These are phyloP conservation scores for Siderastrea siderea DNA, from an alignment of 92 coral and sea anemone species.

Conservation along the genomic window DNA sequence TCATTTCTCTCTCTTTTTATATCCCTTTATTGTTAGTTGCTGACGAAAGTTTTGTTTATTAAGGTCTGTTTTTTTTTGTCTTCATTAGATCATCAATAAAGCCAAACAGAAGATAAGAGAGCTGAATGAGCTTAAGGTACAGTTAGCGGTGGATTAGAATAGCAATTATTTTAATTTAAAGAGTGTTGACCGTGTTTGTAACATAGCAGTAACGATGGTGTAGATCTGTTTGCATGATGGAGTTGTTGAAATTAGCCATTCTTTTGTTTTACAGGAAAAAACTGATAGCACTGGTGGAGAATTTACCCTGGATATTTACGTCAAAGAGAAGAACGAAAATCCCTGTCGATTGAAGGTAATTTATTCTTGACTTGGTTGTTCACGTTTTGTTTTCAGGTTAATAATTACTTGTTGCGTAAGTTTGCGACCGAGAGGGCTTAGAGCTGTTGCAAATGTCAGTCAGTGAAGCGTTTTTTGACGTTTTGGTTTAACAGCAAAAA, in stretches of 20 bases:
- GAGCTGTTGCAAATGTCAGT: background rate
- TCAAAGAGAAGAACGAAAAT: constrained; percentile 73
- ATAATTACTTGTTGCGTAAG: background rate
- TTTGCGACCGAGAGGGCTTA: background rate
- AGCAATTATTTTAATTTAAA: background rate
- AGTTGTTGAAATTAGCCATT: background rate
- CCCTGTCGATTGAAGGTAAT: constrained; percentile 81
- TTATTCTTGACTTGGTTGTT: too few species aligned
- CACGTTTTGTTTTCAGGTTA: background rate
- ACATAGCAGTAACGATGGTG: too few species aligned
- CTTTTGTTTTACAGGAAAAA: constrained; percentile 20
- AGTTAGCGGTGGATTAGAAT: background rate
- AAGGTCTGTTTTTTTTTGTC: background rate
- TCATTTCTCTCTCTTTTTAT: background rate
- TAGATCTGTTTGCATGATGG: background rate
- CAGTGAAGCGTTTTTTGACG: too few species aligned
- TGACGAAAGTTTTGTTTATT: background rate
- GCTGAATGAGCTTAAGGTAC: constrained; percentile 20
- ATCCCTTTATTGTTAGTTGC: background rate
- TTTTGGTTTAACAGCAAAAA: too few species aligned
- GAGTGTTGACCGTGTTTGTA: too few species aligned
- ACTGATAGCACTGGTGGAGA: constrained; percentile 49
- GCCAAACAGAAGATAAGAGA: constrained; percentile 74
- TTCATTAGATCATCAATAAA: constrained; percentile 66
- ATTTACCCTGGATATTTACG: constrained; percentile 86